These are phyloP conservation scores for Acestrorhynchus altus DNA, from an alignment of 2,797 vertebrate species.

Conservation along the genomic window DNA sequence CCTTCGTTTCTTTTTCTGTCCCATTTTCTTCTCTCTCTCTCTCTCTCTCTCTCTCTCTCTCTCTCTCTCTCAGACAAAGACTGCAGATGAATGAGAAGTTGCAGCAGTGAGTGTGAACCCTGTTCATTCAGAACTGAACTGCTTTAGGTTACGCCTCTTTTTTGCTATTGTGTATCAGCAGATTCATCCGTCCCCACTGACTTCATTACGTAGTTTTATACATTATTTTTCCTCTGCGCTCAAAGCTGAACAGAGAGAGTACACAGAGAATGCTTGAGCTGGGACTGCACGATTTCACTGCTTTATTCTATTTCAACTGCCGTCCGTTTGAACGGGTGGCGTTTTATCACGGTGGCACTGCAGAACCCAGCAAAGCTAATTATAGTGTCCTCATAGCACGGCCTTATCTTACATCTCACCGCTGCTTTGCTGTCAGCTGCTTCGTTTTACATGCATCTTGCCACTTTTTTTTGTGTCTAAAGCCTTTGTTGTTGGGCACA, in stretches of 20 bases:
- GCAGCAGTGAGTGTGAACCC: slow-evolving; percentile 37
- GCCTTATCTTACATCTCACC: slow-evolving; percentile 1
- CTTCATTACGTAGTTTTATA: slow-evolving; percentile 67
- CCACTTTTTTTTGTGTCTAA: neutral
- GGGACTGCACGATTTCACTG: slow-evolving; percentile 8
- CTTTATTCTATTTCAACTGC: slow-evolving; percentile 49
- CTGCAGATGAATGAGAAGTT: slow-evolving; percentile 61
- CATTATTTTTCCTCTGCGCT: slow-evolving; percentile 50
- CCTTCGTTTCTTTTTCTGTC: neutral
- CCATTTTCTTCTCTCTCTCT: too few relatives aligned
- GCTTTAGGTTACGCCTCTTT: slow-evolving; percentile 49
- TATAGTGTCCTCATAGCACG: neutral
- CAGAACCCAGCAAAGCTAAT: slow-evolving; percentile 25
- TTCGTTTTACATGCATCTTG: slow-evolving; percentile 4
- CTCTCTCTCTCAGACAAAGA: slow-evolving; percentile 45
- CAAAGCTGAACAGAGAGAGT: slow-evolving; percentile 51
- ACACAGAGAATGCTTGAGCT: slow-evolving; percentile 55
- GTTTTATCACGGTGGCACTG: neutral
- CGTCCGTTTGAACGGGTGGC: slow-evolving; percentile 12
- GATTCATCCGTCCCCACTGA: slow-evolving; percentile 62
- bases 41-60: neutral
- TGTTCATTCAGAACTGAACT: slow-evolving; percentile 24
- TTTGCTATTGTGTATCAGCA: slow-evolving; percentile 61
- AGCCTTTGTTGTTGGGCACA: slow-evolving; percentile 16
- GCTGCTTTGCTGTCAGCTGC: neutral